Evolutionary conservation across 2,797 vertebrate genomes (phyloP).

Genomic region (Anguilla obscura): DNA sequence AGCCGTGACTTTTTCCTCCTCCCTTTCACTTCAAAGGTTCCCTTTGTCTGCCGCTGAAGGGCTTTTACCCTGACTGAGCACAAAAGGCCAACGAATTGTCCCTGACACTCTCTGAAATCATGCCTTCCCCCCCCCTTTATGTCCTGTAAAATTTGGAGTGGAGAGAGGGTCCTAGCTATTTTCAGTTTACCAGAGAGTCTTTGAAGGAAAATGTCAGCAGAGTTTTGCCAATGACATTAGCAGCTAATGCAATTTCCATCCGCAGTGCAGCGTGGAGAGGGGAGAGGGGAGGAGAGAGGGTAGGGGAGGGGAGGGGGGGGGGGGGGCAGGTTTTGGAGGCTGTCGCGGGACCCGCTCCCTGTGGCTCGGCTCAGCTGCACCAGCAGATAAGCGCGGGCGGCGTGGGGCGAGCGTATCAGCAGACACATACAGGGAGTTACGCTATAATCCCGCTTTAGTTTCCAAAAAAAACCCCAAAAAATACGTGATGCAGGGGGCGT

Average conservation of each 20-base stretch:
- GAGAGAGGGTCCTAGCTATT: slow-evolving; percentile 18
- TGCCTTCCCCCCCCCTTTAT: slow-evolving; percentile 20
- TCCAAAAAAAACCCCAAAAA: slow-evolving; percentile 21
- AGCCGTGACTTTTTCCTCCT: slow-evolving; percentile 47
- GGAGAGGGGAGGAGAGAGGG: not conserved
- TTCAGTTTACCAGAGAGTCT: slow-evolving; percentile 32
- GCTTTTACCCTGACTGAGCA: slow-evolving; percentile 21
- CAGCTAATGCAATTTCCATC: slow-evolving; percentile 20
- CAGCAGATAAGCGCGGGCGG: slow-evolving; percentile 15
- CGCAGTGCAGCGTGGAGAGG: not conserved
- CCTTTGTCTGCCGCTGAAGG: slow-evolving; percentile 30
- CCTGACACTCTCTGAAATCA: not conserved
- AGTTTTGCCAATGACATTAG: slow-evolving; percentile 43
- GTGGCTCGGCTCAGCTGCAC: not conserved
- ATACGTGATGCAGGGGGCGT: slow-evolving; percentile 5
- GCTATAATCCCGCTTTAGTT: slow-evolving; percentile 25
- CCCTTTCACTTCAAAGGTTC: slow-evolving; percentile 44
- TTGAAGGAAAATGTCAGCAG: slow-evolving; percentile 50
- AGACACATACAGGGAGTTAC: slow-evolving; percentile 8
- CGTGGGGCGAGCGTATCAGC: not conserved
- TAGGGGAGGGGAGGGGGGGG: not conserved
- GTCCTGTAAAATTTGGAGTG: slow-evolving; percentile 14
- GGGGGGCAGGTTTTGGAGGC: not conserved
- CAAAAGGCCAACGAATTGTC: slow-evolving; percentile 29
- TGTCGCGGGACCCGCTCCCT: not conserved